A percentile compares a stretch with the other conserved stretches of the same genome.
Evolutionary conservation across 2,113 vertebrate species (phyloP).

Genomic region (Callospermophilus lateralis): DNA sequence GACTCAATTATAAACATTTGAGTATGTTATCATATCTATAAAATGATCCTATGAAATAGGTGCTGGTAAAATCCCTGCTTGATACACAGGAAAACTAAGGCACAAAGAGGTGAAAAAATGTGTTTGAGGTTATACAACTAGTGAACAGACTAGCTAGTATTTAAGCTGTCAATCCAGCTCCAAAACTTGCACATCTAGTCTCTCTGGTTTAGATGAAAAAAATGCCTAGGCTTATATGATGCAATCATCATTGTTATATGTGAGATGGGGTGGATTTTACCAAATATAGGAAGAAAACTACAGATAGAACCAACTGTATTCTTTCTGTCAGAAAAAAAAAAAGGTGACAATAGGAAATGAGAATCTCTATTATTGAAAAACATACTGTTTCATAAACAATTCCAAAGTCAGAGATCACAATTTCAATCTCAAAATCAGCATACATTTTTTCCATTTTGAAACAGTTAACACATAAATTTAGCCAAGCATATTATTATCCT

Average conservation of each 20-base stretch:
- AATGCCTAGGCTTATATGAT: neutral
- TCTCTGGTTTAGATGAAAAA: neutral
- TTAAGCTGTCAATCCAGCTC: neutral
- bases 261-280: neutral
- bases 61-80: constrained; percentile 19
- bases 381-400: neutral
- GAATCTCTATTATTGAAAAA: neutral
- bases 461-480: neutral
- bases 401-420: neutral
- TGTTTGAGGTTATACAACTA: neutral
- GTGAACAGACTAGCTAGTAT: neutral
- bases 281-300: constrained; percentile 29
- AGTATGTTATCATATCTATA: neutral
- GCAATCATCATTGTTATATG: neutral
- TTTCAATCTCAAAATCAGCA: neutral
- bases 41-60: neutral
- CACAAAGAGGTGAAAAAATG: neutral
- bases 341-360: neutral
- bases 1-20: neutral
- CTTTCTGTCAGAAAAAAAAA: neutral
- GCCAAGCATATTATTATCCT: neutral
- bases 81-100: neutral
- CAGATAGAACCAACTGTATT: neutral
- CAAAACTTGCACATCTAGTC: neutral
- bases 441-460: constrained; percentile 6